Evolutionary conservation across 2,113 vertebrate genomes (phyloP), one percentile per base, ranked within the genome.

Genomic region (Motacilla alba): DNA sequence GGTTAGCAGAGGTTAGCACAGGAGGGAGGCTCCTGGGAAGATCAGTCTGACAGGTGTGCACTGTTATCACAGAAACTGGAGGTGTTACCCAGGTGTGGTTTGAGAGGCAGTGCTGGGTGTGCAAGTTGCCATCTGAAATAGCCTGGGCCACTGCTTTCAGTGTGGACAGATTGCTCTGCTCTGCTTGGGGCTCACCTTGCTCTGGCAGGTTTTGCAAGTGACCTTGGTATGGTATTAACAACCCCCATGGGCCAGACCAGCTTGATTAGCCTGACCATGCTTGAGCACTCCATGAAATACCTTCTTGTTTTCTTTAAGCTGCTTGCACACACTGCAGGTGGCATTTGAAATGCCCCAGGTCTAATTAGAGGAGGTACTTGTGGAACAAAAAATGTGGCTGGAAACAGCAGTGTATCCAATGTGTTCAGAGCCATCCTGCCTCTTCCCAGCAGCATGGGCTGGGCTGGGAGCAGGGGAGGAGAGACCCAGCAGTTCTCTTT

Each of bases 271-370:
- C 91, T 81, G 72, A 37, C 83, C 33, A 1, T 77, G 80, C 88
- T 69, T 41, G 26, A 93, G 84, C 73, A 39, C 59, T 62, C 7
- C 2, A 43, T 93, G 72, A 92, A 96, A 93, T 86, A 49, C 86
- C 37, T 91, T 75, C 89, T 93, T 96, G 84, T 95, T 95, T 87
- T 66, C 82, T 76, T 85, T 94, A 93, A 95, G 93, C 94, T 70
- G 94, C 87, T 94, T 83, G 94, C 87, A 58, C 74, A 31, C 67
- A 15, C 26, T 89, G 30, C 46, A 43, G 74, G 41, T 79, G 89
- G 89, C 37, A 62, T 96, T 89, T 89, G 78, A 84, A 95, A 73
- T 85, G 87, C 84, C 52, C 62, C 50, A 26, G 64, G 0, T 0
- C 70, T 93, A 53, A 72, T 62, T 94, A 74, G 77, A 72, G 90